Base-by-base conservation (phyloP, 2,888 invertebrate species). In the Eupithecia dodoneata region DNA sequence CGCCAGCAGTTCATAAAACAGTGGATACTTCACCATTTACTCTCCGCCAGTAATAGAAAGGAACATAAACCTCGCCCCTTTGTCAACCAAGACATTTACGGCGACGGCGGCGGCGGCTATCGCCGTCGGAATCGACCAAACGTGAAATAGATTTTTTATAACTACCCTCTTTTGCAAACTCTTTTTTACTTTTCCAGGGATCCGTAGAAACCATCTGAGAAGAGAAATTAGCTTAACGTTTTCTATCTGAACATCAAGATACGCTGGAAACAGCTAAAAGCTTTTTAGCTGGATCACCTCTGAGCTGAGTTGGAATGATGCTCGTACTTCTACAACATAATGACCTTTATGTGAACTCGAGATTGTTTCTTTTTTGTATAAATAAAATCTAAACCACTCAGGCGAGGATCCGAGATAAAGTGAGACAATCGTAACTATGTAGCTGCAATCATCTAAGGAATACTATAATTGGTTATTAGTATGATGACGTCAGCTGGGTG, bases 81-180 rank as follows among this genome's bases (percentile, higher is more conserved):
- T 76, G 75, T 79, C 74, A 74, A 76, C 55, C 59, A 55, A 76
- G 78, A 78, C 78, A 72, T 77, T 79, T 76, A 77, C 81, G 71
- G 67, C 59, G 65, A 4, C 63, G 30, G 69, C 72, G 73, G 59
- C 18, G 59, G 59, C 55, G 55, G 55, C 69, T 75, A 78, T 76
- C 76, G 75, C 67, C 30, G 30, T 71, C 66, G 63, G 74, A 76
- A 63, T 71, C 80, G 77, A 71, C 80, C 81, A 73, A 77, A 80
- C 80, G 82, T 81, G 81, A 82, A 82, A 80, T 82, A 79, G 79
- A 82, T 80, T 79, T 79, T 78, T 79, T 80, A 78, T 76, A 82
- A 82, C 79, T 79, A 81, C 80, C 76, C 78, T 55, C 74, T 71
- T 75, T 78, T 77, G 70, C n/a, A 74, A 67, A 76, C 79, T 77